These are phyloP conservation scores for Argentina silus DNA, from an alignment of 2,797 vertebrate genomes.

Conservation along the genomic window DNA sequence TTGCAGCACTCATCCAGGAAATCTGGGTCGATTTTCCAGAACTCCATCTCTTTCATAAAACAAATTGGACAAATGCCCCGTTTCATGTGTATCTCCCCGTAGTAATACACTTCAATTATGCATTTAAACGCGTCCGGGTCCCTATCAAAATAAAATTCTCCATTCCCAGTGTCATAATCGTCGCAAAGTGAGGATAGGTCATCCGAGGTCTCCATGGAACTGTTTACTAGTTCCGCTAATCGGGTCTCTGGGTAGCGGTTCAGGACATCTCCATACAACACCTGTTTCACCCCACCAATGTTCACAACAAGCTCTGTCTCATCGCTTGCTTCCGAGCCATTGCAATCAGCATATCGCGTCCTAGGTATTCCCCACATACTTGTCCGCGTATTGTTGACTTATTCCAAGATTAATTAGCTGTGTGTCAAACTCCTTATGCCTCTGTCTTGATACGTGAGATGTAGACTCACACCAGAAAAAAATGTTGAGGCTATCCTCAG, in stretches of 20 bases:
- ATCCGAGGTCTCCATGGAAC: conserved; percentile 77
- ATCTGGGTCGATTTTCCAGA: conserved; percentile 91
- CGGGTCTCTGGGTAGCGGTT: conserved; percentile 89
- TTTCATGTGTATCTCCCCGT: conserved; percentile 95
- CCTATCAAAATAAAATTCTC: conserved; percentile 96
- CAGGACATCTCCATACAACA: conserved; percentile 84
- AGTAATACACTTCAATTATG: conserved; percentile 90
- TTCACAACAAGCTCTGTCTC: conserved; percentile 90
- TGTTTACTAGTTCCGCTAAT: conserved; percentile 86
- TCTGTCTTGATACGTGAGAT: no score
- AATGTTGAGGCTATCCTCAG: no score
- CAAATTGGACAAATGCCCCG: conserved; percentile 94
- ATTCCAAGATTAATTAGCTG: background rate
- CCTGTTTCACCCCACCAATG: conserved; percentile 91
- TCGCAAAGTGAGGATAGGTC: conserved; percentile 89
- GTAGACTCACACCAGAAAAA: no score
- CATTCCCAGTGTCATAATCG: conserved; percentile 89
- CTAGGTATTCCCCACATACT: conserved; percentile 80
- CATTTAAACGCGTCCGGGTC: conserved; percentile 95
- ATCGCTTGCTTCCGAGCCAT: conserved; percentile 78
- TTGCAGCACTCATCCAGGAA: conserved; percentile 93
- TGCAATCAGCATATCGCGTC: conserved; percentile 78
- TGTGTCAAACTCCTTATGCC: no score
- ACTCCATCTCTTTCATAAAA: conserved; percentile 97
- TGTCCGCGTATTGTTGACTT: conserved; percentile 1